Evolutionary conservation across 2,888 invertebrate genomes (phyloP), one percentile per base, ranked within the genome.

Genomic region (Sympetrum striolatum): DNA sequence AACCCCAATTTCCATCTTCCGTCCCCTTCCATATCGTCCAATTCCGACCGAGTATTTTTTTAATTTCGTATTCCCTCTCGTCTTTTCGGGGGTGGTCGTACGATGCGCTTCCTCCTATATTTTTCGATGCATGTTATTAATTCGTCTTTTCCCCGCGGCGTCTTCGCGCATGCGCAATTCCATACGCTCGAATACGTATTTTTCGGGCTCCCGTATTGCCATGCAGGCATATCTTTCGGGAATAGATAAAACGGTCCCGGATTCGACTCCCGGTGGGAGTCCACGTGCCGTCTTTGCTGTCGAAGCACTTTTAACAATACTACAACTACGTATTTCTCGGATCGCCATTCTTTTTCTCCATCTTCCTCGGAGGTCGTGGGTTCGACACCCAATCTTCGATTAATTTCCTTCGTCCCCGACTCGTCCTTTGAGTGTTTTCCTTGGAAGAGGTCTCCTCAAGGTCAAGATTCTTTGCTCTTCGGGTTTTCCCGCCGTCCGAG

Each of bases 41-140:
- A 86, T 86, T 86, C 86, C 86, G 37, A 39, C 60, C 60, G n/a
- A 18, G 58, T 58, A 60, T 86, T 86, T 86, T 86, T 86, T 60
- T 60, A 86, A 86, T 86, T 86, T 86, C 86, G 86, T 37, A 86
- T 86, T 58, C 86, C 86, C 37, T 86, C 37, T 35, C 35, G 31
- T 60, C 58, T 86, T 86, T 86, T 86, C 37, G 37, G 58, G 64
- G 37, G 60, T 25, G 86, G 31, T 35, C 82, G 35, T 82, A 58
- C n/a, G 60, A 60, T 64, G 82, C 58, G 37, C 86, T 39, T 37
- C 58, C 86, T 60, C n/a, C 37, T 60, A 22, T 60, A 53, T 53
- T 82, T 60, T 39, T 64, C 64, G 86, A 58, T 60, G 60, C 60
- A 64, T 86, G 86, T 60, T 86, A 86, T 86, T 86, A 60, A 86